phyloP scores from a whole-genome alignment of 2,888 invertebrate species.

The Phymatocera aterrima region DNA sequence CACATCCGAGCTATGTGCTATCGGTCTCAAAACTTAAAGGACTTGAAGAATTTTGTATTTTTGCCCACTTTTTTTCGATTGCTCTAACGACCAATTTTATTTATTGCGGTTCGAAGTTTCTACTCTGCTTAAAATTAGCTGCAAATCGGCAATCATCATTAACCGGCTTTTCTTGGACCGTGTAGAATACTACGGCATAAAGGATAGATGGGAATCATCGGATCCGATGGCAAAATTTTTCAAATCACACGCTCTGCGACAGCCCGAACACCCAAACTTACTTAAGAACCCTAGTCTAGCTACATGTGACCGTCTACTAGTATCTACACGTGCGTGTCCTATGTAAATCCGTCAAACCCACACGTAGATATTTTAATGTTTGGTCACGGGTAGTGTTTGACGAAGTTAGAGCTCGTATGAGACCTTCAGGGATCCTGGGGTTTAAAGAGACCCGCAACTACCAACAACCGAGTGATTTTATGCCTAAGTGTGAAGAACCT shows the following conservation, averaged over 20 bases:
- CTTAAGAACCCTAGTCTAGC: background rate
- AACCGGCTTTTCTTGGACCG: background rate
- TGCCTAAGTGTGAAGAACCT: slow-evolving; percentile 32
- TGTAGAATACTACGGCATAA: background rate
- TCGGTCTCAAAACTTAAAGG: too few relatives aligned
- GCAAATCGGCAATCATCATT: too few relatives aligned
- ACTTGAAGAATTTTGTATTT: too few relatives aligned
- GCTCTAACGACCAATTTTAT: too few relatives aligned
- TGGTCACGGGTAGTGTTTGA: slow-evolving; percentile 46
- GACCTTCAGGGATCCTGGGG: slow-evolving; percentile 48
- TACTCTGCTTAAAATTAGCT: too few relatives aligned
- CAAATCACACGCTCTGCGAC: background rate
- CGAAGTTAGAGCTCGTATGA: slow-evolving; percentile 49
- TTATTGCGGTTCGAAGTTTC: too few relatives aligned
- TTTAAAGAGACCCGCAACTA: slow-evolving; percentile 44
- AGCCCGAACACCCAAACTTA: slow-evolving; percentile 5
- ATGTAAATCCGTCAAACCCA: slow-evolving; percentile 31
- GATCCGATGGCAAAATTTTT: background rate
- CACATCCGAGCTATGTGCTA: background rate
- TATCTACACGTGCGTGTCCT: slow-evolving; percentile 14
- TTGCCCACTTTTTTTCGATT: too few relatives aligned
- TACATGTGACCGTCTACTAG: background rate
- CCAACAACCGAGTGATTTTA: slow-evolving; percentile 27
- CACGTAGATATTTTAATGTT: slow-evolving; percentile 53
- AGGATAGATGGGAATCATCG: background rate